Conservation (phyloP, 1,140 invertebrate genomes). For the Philopotamus ludificatus region DNA sequence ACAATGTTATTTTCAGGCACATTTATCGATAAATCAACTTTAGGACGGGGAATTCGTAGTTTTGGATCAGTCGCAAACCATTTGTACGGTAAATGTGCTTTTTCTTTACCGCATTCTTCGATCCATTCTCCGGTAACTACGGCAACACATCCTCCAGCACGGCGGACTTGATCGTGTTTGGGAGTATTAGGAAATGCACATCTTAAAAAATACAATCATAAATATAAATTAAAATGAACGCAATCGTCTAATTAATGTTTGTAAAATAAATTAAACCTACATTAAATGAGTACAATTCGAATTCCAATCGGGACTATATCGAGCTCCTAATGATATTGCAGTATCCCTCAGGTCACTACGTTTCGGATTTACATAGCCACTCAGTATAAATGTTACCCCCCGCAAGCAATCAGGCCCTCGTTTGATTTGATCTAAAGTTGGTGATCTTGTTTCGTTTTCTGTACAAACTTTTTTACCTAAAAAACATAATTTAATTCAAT, state of each 20-base stretch:
- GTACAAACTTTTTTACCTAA: slow-evolving; percentile 5
- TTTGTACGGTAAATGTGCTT: slow-evolving; percentile 71
- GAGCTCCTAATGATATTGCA: slow-evolving; percentile 76
- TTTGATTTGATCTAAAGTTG: too few relatives aligned
- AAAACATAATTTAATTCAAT: not conserved
- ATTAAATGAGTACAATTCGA: slow-evolving; percentile 77
- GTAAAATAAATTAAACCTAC: slow-evolving; percentile 63
- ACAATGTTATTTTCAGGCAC: not conserved
- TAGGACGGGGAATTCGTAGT: slow-evolving; percentile 15
- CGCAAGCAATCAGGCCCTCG: slow-evolving; percentile 50
- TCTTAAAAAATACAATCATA: slow-evolving; percentile 50
- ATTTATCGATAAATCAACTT: not conserved
- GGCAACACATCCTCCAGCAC: slow-evolving; percentile 57
- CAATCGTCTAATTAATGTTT: slow-evolving; percentile 6
- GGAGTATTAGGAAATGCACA: slow-evolving; percentile 89
- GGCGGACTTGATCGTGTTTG: slow-evolving; percentile 72
- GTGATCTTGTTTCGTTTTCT: too few relatives aligned
- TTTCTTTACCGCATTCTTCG: slow-evolving; percentile 63
- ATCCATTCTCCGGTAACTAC: slow-evolving; percentile 80
- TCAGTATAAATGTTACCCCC: slow-evolving; percentile 75
- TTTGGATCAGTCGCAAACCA: slow-evolving; percentile 59
- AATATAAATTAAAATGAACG: slow-evolving; percentile 1
- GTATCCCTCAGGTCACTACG: slow-evolving; percentile 66
- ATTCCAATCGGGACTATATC: slow-evolving; percentile 75
- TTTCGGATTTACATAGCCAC: slow-evolving; percentile 83